phyloP scores from a whole-genome alignment of 2,797 vertebrate genomes.

The Gallinago stenura region DNA sequence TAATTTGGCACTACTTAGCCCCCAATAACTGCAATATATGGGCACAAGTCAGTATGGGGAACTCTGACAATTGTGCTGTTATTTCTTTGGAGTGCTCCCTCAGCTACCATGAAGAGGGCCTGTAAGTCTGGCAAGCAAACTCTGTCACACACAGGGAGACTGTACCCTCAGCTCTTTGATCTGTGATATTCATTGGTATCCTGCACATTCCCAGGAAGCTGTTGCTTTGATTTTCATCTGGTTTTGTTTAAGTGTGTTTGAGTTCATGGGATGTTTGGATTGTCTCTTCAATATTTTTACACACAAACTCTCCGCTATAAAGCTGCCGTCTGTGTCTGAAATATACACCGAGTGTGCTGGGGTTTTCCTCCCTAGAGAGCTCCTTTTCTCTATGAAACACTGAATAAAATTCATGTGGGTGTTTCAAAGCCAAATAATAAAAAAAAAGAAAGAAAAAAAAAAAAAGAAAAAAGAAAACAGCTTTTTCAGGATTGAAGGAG shows the following conservation, averaged over 20 bases:
- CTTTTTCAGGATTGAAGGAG: neutral
- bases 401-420: neutral
- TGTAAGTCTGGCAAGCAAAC: neutral
- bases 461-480: neutral
- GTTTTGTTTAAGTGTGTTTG: slow-evolving; percentile 23
- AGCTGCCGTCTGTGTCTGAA: slow-evolving; percentile 42
- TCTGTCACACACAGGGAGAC: neutral
- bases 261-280: slow-evolving; percentile 41
- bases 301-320: slow-evolving; percentile 21
- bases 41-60: neutral
- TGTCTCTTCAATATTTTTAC: slow-evolving; percentile 47
- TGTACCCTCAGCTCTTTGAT: neutral
- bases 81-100: neutral
- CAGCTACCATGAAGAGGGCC: neutral
- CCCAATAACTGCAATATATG: neutral
- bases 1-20: neutral
- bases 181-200: slow-evolving; percentile 18
- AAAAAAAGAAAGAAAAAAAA: neutral
- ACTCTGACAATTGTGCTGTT: neutral
- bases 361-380: slow-evolving; percentile 4
- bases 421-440: neutral
- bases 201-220: neutral
- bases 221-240: slow-evolving; percentile 45
- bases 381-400: slow-evolving; percentile 20
- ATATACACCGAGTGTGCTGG: neutral